Base-by-base conservation (phyloP, 2,113 vertebrate species). In the Lampris megalopsis region DNA sequence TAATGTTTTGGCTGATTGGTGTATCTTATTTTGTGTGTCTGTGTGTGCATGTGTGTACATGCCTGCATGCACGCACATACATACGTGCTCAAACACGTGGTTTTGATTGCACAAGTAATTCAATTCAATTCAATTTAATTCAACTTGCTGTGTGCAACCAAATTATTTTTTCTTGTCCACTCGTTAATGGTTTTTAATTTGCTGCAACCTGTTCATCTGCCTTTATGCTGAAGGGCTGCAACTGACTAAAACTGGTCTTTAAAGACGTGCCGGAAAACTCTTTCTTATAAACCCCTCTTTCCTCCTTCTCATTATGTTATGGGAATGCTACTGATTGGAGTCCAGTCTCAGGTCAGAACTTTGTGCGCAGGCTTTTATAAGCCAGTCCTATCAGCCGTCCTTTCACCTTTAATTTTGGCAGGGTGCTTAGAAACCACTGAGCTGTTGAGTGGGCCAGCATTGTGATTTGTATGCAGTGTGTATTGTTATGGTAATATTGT, bases 401-500 rank as follows among this genome's bases (percentile, higher is more conserved):
- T 7, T 66, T 74, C 64, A 35, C 50, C 53, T 83, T 69, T 65
- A 67, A 79, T 76, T 24, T 73, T 81, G 52, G 49, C 9, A 6
- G 43, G 60, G 79, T 75, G 74, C 58, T 79, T 59, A 67, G 52
- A 47, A 60, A 50, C 13, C 58, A 13, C 11, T 73, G 38, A 38
- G 40, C 36, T 59, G 36, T 11, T 59, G 36, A 59, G 57, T 37
- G 35, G 35, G 2, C 36, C 10, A 2, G 10, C 68, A 41, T 54
- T 69, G 67, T 77, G 36, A 73, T 76, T 79, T 41, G 60, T 71
- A 73, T 76, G 42, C 63, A 80, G 78, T 79, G 10, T 38, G 1
- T n/a, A 58, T 62, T 76, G 48, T 73, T 76, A 70, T 73, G 84
- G 52, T 73, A 75, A 86, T 82, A 50, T 13, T 8, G 59, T 3